Evolutionary conservation across 2,113 vertebrate species (phyloP).

Genomic region (Seriola quinqueradiata): DNA sequence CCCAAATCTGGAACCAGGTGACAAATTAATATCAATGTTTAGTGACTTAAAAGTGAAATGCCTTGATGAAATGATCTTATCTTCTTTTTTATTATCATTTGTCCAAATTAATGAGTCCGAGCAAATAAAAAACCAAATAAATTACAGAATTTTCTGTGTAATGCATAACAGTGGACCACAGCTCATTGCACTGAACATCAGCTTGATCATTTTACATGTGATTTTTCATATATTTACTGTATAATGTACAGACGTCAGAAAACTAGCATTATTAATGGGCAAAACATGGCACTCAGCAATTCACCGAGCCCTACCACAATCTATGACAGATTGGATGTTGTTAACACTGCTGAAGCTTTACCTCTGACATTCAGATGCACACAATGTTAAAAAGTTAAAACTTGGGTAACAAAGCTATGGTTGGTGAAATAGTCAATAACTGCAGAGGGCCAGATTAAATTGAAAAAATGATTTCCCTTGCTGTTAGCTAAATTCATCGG

Average conservation of each 20-base stretch:
- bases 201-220: too few species aligned
- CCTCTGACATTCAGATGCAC: not conserved
- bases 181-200: too few species aligned
- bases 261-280: not conserved
- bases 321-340: not conserved
- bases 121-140: too few species aligned
- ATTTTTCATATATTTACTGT: not conserved
- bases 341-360: too few species aligned
- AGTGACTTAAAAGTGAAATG: not conserved
- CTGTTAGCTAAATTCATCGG: not conserved
- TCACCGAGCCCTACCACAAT: not conserved
- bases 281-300: not conserved
- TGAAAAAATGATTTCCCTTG: not conserved
- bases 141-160: too few species aligned
- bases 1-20: not conserved
- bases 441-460: not conserved
- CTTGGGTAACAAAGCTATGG: too few species aligned
- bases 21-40: not conserved
- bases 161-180: too few species aligned
- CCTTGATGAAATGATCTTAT: too few species aligned
- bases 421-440: not conserved
- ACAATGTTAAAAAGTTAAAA: not conserved
- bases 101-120: not conserved
- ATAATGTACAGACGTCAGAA: not conserved
- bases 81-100: not conserved